These are phyloP conservation scores for Pinctada fucata DNA, from an alignment of 2,888 invertebrate genomes.

Conservation along the genomic window DNA sequence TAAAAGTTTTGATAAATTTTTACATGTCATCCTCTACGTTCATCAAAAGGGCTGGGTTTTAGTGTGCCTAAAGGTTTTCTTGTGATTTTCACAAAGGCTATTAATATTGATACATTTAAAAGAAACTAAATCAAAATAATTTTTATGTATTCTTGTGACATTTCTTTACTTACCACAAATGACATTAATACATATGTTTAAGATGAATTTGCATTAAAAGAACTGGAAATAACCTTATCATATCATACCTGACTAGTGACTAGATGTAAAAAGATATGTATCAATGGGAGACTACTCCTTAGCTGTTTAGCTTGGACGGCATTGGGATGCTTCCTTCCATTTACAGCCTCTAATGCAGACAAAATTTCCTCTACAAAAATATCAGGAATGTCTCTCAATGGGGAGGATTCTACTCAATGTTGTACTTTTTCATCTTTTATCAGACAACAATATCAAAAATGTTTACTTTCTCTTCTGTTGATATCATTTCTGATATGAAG, in stretches of 20 bases:
- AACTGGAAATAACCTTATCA: too few relatives aligned
- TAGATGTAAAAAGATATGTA: slow-evolving; percentile 71
- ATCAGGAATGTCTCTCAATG: neutral
- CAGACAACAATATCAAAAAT: too few relatives aligned
- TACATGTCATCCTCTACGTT: neutral
- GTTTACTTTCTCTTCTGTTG: too few relatives aligned
- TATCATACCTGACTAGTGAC: slow-evolving; percentile 69
- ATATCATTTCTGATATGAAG: too few relatives aligned
- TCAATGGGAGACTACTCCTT: slow-evolving; percentile 69
- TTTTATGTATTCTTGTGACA: too few relatives aligned
- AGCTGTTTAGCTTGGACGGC: slow-evolving; percentile 73
- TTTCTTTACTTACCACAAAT: too few relatives aligned
- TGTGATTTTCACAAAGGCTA: too few relatives aligned
- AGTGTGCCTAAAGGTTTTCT: neutral
- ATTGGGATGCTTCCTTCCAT: slow-evolving; percentile 75
- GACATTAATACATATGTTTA: too few relatives aligned
- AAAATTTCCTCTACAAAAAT: slow-evolving; percentile 69
- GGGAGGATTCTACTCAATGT: neutral
- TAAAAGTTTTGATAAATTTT: neutral
- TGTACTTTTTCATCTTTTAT: too few relatives aligned
- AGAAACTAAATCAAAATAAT: too few relatives aligned
- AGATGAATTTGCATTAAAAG: too few relatives aligned
- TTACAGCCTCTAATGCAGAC: slow-evolving; percentile 69
- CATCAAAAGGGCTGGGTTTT: neutral
- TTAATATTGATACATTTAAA: too few relatives aligned